These are phyloP conservation scores for Dinocampus coccinellae DNA, from an alignment of 2,888 invertebrate species.

Conservation along the genomic window DNA sequence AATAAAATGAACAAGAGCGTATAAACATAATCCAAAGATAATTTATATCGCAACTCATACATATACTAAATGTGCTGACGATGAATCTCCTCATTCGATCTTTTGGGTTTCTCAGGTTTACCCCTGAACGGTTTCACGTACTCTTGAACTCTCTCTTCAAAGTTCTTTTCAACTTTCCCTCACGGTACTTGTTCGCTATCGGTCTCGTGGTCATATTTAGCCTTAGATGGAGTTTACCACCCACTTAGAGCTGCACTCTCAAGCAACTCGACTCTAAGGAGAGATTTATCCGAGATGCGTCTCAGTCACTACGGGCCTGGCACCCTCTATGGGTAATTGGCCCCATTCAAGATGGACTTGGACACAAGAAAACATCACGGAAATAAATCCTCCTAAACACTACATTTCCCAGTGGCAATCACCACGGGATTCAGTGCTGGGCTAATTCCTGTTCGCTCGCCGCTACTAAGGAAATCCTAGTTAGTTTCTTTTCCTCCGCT, in stretches of 20 bases:
- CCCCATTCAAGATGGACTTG: slow-evolving; percentile 72
- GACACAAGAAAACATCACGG: slow-evolving; percentile 64
- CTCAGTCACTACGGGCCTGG: slow-evolving; percentile 71
- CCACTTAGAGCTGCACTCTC: slow-evolving; percentile 71
- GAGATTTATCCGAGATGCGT: slow-evolving; percentile 46
- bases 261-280: slow-evolving; percentile 73
- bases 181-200: slow-evolving; percentile 77
- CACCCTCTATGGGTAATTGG: slow-evolving; percentile 72
- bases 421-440: not conserved
- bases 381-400: slow-evolving; percentile 71
- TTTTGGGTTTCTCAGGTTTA: slow-evolving; percentile 74
- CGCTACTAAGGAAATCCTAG: not conserved
- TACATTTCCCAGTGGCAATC: slow-evolving; percentile 70
- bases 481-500: not conserved
- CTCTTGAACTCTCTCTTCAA: slow-evolving; percentile 71
- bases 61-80: slow-evolving; percentile 55
- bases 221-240: slow-evolving; percentile 72
- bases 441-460: not conserved
- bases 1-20: slow-evolving; percentile 53
- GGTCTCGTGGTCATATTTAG: slow-evolving; percentile 75
- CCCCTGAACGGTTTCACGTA: slow-evolving; percentile 72
- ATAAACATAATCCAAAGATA: slow-evolving; percentile 43
- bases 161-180: slow-evolving; percentile 81
- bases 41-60: slow-evolving; percentile 54
- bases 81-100: slow-evolving; percentile 66